phyloP scores from a whole-genome alignment of 2,797 vertebrate genomes.

The Aplochiton taeniatus region DNA sequence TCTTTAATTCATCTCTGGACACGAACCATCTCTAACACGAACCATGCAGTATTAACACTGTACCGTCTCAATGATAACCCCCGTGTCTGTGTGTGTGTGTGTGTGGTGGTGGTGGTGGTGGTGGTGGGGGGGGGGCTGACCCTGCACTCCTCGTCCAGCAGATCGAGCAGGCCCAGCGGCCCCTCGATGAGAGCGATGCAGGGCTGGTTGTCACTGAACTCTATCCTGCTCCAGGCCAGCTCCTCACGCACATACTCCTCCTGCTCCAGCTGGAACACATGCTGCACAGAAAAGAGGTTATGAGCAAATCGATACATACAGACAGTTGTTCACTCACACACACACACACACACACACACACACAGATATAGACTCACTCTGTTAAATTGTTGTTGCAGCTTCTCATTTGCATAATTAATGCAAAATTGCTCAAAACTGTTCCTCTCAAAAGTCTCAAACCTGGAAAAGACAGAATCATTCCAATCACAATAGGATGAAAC shows the following conservation, averaged over 20 bases:
- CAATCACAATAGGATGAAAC: not conserved
- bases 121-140: constrained; percentile 47
- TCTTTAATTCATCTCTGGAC: no score
- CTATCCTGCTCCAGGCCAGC: constrained; percentile 79
- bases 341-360: not conserved
- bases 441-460: constrained; percentile 82
- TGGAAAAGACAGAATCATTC: constrained; percentile 34
- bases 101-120: not conserved
- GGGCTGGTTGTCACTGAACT: constrained; percentile 81
- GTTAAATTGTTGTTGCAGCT: constrained; percentile 84
- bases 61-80: not conserved
- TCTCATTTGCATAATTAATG: constrained; percentile 85
- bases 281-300: constrained; percentile 53
- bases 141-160: constrained; percentile 82
- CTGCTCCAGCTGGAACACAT: constrained; percentile 82
- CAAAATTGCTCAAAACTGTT: constrained; percentile 89
- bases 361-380: constrained; percentile 62
- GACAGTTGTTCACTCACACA: not conserved
- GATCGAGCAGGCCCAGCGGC: constrained; percentile 76
- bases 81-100: constrained; percentile 7
- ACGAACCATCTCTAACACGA: no score
- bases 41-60: no score
- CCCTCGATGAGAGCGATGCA: constrained; percentile 81
- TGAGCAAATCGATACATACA: not conserved
- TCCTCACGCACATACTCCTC: constrained; percentile 81